Conservation (phyloP, 1,140 invertebrate species). For the Bacillus rossius region DNA sequence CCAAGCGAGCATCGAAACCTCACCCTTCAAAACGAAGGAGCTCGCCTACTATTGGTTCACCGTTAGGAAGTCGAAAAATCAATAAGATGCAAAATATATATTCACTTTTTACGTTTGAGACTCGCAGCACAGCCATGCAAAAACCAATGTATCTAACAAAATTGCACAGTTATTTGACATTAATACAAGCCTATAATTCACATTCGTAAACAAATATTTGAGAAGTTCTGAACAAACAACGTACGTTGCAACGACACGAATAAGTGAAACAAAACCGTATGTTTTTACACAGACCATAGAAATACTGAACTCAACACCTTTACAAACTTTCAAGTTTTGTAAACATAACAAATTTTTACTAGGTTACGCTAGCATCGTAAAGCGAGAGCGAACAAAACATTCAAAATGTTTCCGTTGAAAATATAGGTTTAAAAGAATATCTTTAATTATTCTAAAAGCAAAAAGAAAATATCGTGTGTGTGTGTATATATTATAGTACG, state of each 20-base stretch:
- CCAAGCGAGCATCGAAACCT: slow-evolving; percentile 26
- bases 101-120: not conserved
- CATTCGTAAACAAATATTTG: not conserved
- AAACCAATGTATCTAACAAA: not conserved
- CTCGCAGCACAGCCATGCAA: not conserved
- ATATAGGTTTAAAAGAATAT: too few relatives aligned
- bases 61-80: slow-evolving; percentile 21
- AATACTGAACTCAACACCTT: too few relatives aligned
- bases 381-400: too few relatives aligned
- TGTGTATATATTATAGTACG: too few relatives aligned
- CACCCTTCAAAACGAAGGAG: slow-evolving; percentile 24
- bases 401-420: too few relatives aligned
- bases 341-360: too few relatives aligned
- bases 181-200: not conserved
- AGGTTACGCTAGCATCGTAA: too few relatives aligned
- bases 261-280: too few relatives aligned
- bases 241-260: not conserved
- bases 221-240: not conserved
- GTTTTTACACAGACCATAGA: too few relatives aligned
- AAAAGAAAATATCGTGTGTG: too few relatives aligned
- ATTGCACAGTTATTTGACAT: not conserved
- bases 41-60: slow-evolving; percentile 20
- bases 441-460: too few relatives aligned
- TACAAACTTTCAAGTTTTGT: too few relatives aligned
- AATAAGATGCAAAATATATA: slow-evolving; percentile 17